These are phyloP conservation scores for Mesaphorura yosii DNA, from an alignment of 1,140 invertebrate species.

Conservation along the genomic window DNA sequence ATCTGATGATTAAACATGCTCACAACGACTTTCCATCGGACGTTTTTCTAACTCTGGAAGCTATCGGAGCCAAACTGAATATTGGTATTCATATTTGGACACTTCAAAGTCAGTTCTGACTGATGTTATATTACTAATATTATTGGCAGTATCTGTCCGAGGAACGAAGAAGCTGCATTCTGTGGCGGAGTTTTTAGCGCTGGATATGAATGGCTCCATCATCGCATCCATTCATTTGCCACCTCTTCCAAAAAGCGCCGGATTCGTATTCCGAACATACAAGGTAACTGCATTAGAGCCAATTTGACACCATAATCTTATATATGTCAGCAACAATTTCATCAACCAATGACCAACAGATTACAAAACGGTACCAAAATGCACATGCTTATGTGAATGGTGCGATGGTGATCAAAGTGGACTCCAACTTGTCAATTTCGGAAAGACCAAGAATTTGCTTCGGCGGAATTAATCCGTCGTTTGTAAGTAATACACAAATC, in stretches of 20 bases:
- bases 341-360: too few relatives aligned
- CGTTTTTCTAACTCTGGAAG: conserved; percentile 39
- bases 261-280: conserved; percentile 16
- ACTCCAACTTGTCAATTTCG: background rate
- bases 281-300: conserved; percentile 36
- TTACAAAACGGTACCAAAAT: conserved; percentile 32
- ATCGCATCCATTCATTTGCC: conserved; percentile 31
- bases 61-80: conserved; percentile 34
- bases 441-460: background rate
- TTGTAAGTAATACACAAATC: background rate
- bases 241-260: conserved; percentile 31
- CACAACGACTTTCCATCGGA: conserved; percentile 43
- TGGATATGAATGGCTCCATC: conserved; percentile 17
- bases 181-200: conserved; percentile 11
- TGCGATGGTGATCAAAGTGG: conserved; percentile 34
- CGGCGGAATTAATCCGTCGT: background rate
- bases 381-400: conserved; percentile 39
- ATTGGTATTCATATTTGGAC: conserved; percentile 34
- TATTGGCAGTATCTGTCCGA: background rate
- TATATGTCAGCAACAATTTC: conserved; percentile 7
- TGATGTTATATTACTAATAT: conserved; percentile 1
- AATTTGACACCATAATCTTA: background rate
- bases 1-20: conserved; percentile 42
- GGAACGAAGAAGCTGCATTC: conserved; percentile 21
- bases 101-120: background rate